Conservation (phyloP, 30 jellyfish, hydroid and myxozoan genomes). For the Pseudorhiza aurosa region DNA sequence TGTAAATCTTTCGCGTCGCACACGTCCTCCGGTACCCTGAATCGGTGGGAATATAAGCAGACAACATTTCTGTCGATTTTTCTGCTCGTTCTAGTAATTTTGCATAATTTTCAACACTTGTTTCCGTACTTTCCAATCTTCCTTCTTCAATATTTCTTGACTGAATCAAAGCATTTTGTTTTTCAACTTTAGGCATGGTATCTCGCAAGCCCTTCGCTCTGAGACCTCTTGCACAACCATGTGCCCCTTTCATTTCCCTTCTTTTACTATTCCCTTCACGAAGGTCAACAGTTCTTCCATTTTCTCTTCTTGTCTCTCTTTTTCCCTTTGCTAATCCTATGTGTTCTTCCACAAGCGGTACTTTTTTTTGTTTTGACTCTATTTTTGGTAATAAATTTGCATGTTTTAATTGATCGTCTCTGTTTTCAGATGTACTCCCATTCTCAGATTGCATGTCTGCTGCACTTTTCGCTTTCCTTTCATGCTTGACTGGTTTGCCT, state of each 20-base stretch:
- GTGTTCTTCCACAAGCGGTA: not conserved
- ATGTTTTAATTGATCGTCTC: not conserved
- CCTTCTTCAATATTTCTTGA: not conserved
- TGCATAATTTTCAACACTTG: not conserved
- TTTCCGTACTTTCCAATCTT: too few relatives aligned
- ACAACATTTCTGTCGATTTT: conserved; percentile 21
- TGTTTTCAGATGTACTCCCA: not conserved
- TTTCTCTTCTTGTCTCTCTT: not conserved
- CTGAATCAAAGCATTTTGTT: too few relatives aligned
- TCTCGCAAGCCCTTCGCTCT: too few relatives aligned
- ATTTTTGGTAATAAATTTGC: not conserved
- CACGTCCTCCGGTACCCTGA: conserved; percentile 21
- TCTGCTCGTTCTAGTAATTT: conserved; percentile 35
- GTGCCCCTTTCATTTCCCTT: not conserved
- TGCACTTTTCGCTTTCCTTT: not conserved
- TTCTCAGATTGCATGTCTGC: not conserved
- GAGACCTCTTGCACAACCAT: not conserved
- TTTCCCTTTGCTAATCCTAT: not conserved
- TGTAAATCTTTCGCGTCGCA: conserved; percentile 31
- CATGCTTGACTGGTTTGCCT: not conserved
- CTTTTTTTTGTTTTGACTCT: not conserved
- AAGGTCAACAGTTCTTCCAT: not conserved
- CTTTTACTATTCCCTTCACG: too few relatives aligned
- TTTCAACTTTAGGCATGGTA: too few relatives aligned
- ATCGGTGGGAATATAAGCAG: conserved; percentile 47